Conservation (phyloP, 2,888 invertebrate genomes). For the Cosmia trapezina region DNA sequence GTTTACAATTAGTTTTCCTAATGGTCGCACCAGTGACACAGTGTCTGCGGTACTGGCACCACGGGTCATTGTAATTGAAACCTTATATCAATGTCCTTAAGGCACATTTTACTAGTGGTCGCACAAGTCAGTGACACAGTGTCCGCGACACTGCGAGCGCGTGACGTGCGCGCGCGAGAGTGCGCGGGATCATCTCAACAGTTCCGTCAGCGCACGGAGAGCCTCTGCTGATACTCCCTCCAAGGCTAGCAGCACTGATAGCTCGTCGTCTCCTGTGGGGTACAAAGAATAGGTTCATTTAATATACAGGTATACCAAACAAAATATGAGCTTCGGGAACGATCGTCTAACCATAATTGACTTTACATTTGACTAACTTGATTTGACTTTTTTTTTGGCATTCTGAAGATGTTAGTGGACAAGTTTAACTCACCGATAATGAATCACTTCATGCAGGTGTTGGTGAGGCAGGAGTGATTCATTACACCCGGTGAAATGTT, state of each 20-base stretch:
- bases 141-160: slow-evolving; percentile 71
- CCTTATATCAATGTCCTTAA: background rate
- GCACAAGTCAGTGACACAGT: slow-evolving; percentile 77
- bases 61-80: slow-evolving; percentile 40
- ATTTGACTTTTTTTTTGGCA: no score
- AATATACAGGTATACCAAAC: no score
- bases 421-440: no score
- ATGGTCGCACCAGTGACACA: slow-evolving; percentile 70
- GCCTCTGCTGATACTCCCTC: slow-evolving; percentile 70
- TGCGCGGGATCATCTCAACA: slow-evolving; percentile 78
- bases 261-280: slow-evolving; percentile 68
- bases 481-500: no score
- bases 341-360: no score
- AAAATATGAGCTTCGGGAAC: no score
- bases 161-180: slow-evolving; percentile 72
- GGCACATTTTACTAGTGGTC: slow-evolving; percentile 7
- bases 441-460: no score
- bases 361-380: no score
- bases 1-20: background rate
- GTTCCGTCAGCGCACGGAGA: slow-evolving; percentile 67
- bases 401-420: no score
- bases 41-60: slow-evolving; percentile 71
- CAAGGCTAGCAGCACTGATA: slow-evolving; percentile 69
- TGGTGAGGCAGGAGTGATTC: no score
- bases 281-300: background rate